A percentile compares a stretch with the other conserved stretches of the same genome.
phyloP scores from a whole-genome alignment of 2,113 vertebrate species.

The Rhynchomys soricoides region DNA sequence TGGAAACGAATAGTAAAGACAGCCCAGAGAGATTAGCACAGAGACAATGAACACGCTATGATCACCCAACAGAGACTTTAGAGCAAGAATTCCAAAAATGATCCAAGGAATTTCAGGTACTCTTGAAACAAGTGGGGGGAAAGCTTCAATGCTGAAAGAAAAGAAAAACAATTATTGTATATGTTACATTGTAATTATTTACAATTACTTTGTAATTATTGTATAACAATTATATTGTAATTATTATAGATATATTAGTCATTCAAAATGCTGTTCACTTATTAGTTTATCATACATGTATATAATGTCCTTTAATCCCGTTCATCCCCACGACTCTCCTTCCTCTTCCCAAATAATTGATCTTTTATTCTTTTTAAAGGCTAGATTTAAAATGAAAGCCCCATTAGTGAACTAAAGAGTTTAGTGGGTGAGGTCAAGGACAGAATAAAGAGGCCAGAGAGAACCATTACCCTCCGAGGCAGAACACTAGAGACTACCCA shows the following conservation, averaged over 20 bases:
- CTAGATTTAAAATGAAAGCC: not conserved
- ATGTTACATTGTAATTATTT: not conserved
- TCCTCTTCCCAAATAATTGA: not conserved
- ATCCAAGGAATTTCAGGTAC: not conserved
- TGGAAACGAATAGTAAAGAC: not conserved
- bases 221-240: no score
- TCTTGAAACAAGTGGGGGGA: not conserved
- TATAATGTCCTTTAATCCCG: not conserved
- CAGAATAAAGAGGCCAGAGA: not conserved
- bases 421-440: not conserved
- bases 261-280: not conserved
- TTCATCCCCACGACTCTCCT: not conserved
- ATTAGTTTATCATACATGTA: not conserved
- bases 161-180: not conserved
- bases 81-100: not conserved
- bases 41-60: not conserved
- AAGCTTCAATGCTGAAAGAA: not conserved
- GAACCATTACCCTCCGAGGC: not conserved
- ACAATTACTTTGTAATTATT: no score
- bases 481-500: not conserved
- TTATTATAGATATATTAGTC: not conserved
- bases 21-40: not conserved
- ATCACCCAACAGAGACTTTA: not conserved
- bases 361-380: not conserved
- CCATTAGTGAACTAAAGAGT: not conserved